phyloP scores from a whole-genome alignment of 2,888 invertebrate species.

The Syrphus vitripennis region DNA sequence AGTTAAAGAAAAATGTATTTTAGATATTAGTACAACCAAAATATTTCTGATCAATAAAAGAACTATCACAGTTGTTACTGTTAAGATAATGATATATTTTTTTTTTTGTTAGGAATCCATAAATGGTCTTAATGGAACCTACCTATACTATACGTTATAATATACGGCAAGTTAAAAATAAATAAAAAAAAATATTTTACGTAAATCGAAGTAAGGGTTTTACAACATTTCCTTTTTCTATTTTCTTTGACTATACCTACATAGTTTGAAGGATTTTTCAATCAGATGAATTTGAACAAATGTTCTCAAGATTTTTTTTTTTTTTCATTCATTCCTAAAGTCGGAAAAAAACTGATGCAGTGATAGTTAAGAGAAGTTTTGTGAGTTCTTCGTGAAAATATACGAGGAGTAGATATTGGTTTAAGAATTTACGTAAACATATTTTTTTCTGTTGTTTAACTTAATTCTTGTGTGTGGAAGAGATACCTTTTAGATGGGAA shows the following conservation, averaged over 20 bases:
- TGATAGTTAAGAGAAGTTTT: constrained; percentile 1
- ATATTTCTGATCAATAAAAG: too few species aligned
- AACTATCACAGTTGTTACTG: too few species aligned
- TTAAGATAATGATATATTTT: background rate
- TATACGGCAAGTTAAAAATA: background rate
- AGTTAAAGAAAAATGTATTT: too few species aligned
- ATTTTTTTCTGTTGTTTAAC: background rate
- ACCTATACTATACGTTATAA: background rate
- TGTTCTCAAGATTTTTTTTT: constrained; percentile 48
- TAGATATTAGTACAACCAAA: too few species aligned
- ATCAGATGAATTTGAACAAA: constrained; percentile 68
- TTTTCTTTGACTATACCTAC: constrained; percentile 19
- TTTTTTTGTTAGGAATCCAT: background rate
- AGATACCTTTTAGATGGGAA: background rate
- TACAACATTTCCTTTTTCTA: background rate
- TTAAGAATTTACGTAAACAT: background rate
- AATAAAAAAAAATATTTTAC: constrained; percentile 11
- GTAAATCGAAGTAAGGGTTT: constrained; percentile 34
- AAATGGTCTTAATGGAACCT: background rate
- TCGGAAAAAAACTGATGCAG: background rate
- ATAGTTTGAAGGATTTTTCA: constrained; percentile 67
- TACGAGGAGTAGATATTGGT: background rate
- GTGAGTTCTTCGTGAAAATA: background rate
- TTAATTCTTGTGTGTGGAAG: background rate
- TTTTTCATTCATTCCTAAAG: background rate